Percentiles rank a stretch among this genome's conserved stretches.
Conservation (phyloP, 2,888 invertebrate species). For the Drosophila subquinaria region DNA sequence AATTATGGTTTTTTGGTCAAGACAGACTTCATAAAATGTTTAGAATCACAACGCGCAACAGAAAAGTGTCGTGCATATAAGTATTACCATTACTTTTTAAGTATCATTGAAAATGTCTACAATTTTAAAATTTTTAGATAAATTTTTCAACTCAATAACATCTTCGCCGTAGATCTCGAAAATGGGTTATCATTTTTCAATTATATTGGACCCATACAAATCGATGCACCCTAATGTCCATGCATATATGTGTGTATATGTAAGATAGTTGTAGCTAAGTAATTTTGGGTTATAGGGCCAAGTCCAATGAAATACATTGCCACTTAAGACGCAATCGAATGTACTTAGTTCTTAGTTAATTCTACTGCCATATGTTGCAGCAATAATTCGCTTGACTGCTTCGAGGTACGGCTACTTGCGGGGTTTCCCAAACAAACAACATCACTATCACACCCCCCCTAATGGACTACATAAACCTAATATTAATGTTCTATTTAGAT, state of each 20-base stretch:
- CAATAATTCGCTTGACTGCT: conserved; percentile 68
- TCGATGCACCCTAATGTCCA: no score
- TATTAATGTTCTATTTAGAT: background rate
- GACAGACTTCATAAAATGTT: no score
- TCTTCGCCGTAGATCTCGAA: no score
- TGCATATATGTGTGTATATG: no score
- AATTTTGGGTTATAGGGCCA: conserved; percentile 67
- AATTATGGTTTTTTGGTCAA: no score
- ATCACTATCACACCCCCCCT: background rate
- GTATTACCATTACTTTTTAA: no score
- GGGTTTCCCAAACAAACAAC: conserved; percentile 44
- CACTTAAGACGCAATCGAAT: conserved; percentile 58
- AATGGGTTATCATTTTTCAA: no score
- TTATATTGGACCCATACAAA: no score
- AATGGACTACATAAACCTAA: background rate
- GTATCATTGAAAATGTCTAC: background rate
- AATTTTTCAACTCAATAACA: no score
- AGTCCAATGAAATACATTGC: conserved; percentile 59
- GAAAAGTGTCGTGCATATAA: no score
- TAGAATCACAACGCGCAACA: no score
- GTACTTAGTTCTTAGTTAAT: conserved; percentile 54
- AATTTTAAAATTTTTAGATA: no score
- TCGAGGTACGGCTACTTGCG: conserved; percentile 48
- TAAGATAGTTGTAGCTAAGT: conserved; percentile 6
- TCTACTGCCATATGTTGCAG: conserved; percentile 55